Base-by-base conservation (phyloP, 2,113 vertebrate species). In the Paramormyrops kingsleyae region DNA sequence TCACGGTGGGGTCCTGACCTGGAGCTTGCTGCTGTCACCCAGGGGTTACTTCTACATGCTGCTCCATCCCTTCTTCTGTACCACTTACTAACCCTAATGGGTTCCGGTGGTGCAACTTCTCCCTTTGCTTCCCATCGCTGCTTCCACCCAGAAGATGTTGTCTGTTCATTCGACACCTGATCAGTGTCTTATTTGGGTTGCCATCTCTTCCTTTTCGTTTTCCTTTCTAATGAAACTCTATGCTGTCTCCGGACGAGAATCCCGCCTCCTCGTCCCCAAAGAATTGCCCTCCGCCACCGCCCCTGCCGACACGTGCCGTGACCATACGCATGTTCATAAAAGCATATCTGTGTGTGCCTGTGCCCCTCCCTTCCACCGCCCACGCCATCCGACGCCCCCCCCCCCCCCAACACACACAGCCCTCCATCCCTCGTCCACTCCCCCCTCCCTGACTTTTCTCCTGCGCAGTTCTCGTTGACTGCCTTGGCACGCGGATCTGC, bases 401-500 rank as follows among this genome's bases (percentile, higher is more conserved):
- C 46, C 24, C 84, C 49, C 46, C 66, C n/a, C 19, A 59, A 24
- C 56, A 59, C 56, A 53, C 87, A 56, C 86, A 12, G 39, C 88
- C 49, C 70, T 47, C 88, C 88, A 27, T 31, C 47, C 74, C 17
- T n/a, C 74, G 35, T 9, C 50, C 77, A 80, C 77, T 52, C 35
- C 39, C 52, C 77, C 52, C 91, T 91, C 90, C 87, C 89, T 90
- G 89, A 90, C 88, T 92, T 84, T 84, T 87, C 91, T 88, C 87
- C 17, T 92, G 89, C 92, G 92, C 92, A 93, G 92, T 90, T 92
- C 93, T 94, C 93, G 94, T 93, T 93, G 94, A 95, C 96, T 95
- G 94, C 95, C 93, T 94, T 94, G 94, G 94, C 95, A 94, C 94
- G 94, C 90, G 93, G 96, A 96, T 95, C 94, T 95, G 94, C 95